These are phyloP conservation scores for Cotesia typhae DNA, from an alignment of 1,140 invertebrate species.

Conservation along the genomic window DNA sequence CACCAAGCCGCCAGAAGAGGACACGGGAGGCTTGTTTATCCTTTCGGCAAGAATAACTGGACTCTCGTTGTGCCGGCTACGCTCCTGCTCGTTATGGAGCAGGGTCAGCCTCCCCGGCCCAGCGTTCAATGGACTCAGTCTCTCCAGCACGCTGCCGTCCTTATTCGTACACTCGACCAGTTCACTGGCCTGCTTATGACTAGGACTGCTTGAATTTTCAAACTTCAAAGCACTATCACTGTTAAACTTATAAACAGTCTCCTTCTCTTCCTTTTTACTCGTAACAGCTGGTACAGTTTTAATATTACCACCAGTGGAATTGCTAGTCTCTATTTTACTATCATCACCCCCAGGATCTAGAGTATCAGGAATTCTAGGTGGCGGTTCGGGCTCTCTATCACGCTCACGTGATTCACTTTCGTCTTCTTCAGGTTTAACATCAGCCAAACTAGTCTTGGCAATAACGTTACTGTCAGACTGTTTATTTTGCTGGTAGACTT, in stretches of 20 bases:
- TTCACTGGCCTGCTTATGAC: no score
- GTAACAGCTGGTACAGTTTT: background rate
- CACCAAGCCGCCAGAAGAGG: background rate
- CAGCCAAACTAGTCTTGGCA: slow-evolving; percentile 12
- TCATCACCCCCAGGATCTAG: slow-evolving; percentile 46
- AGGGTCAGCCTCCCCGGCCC: slow-evolving; percentile 52
- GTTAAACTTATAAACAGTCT: no score
- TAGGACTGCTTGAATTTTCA: no score
- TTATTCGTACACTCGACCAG: slow-evolving; percentile 35
- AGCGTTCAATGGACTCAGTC: slow-evolving; percentile 60
- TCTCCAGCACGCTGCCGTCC: slow-evolving; percentile 63
- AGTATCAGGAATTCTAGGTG: slow-evolving; percentile 48
- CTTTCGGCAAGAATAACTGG: slow-evolving; percentile 62
- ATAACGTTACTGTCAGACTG: slow-evolving; percentile 23
- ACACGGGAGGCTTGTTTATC: slow-evolving; percentile 57
- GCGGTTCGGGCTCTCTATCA: slow-evolving; percentile 60
- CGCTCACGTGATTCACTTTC: slow-evolving; percentile 59
- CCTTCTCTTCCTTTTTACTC: background rate
- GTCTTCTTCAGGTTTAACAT: slow-evolving; percentile 55
- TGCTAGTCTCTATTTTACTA: slow-evolving; percentile 1
- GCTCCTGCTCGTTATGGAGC: slow-evolving; percentile 61
- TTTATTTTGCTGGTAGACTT: slow-evolving; percentile 26
- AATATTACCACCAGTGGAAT: background rate
- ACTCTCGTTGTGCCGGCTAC: slow-evolving; percentile 63
- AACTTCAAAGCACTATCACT: no score